Base-by-base conservation (phyloP, 2,888 invertebrate genomes). In the Emesis furor region DNA sequence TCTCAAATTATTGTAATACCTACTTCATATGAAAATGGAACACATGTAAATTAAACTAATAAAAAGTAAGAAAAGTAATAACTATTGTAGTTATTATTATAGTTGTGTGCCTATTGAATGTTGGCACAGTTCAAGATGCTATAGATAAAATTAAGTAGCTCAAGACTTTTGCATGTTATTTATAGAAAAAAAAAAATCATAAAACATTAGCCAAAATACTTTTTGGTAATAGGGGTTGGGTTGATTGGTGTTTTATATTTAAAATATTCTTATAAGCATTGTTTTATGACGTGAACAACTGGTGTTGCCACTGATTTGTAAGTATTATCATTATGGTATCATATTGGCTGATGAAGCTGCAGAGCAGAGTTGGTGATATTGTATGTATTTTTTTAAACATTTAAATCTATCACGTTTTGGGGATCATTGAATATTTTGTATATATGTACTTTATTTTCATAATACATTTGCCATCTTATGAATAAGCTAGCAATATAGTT, bases 321-420 rank as follows among this genome's bases (percentile, higher is more conserved):
- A 88, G 88, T 88, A 87, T 88, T 76, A 80, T 74, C 78, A 81
- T 51, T 76, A 81, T 35, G 35, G 67, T 67, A 35, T 67, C 35
- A 84, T 78, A 85, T 85, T 83, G 88, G 90, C 92, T 92, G 92
- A 93, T 92, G 93, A 92, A 76, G 76, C 69, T 76, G 69, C 94
- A 92, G 85, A 92, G 94, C 93, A 94, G 95, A 93, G 95, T 92
- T 92, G 95, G 95, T 96, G 95, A 95, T 92, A 92, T 96, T 95
- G 96, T 96, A 96, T 96, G 96, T 96, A 96, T 96, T 93, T 93
- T 93, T 92, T 92, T 88, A 92, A 93, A 92, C 93, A 93, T 93
- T 92, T 93, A 91, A 89, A 88, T 92, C 91, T 92, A 30, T 59
- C 69, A 59, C 91, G 90, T 86, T 85, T 89, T 90, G 91, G 88